A percentile compares a stretch with the other conserved stretches of the same genome.
Conservation (phyloP, 2,797 vertebrate species). For the Ctenosaura bakeri region DNA sequence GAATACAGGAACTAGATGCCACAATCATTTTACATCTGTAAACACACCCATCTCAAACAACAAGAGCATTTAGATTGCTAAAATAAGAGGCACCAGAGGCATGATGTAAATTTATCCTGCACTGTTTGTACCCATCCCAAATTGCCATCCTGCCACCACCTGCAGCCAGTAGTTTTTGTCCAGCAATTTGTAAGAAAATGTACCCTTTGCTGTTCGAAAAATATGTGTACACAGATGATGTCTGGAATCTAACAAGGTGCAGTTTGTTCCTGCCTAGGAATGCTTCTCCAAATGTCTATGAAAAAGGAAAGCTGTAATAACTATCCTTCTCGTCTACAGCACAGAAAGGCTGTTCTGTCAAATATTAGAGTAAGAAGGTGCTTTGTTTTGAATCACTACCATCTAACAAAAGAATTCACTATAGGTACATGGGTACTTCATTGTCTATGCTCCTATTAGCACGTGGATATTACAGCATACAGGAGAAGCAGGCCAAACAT, state of each 20-base stretch:
- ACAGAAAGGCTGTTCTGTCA: constrained; percentile 28
- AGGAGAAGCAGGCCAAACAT: background rate
- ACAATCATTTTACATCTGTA: background rate
- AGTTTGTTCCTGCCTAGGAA: background rate
- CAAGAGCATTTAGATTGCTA: background rate
- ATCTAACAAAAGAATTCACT: constrained; percentile 27
- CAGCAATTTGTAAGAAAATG: constrained; percentile 14
- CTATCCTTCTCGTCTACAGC: background rate
- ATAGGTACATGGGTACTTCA: background rate
- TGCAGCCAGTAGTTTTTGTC: background rate
- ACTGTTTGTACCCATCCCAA: background rate
- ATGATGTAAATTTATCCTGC: background rate
- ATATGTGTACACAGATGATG: background rate
- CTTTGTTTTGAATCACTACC: constrained; percentile 1
- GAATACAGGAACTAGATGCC: background rate
- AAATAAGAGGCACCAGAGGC: background rate
- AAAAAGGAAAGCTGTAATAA: background rate
- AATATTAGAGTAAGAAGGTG: constrained; percentile 13
- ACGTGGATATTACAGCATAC: background rate
- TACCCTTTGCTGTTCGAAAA: background rate
- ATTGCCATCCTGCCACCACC: background rate
- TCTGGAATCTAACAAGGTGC: background rate
- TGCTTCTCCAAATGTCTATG: constrained; percentile 14
- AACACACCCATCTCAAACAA: background rate
- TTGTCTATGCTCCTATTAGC: background rate